phyloP scores from a whole-genome alignment of 2,113 vertebrate species.

The Lycaon pictus region DNA sequence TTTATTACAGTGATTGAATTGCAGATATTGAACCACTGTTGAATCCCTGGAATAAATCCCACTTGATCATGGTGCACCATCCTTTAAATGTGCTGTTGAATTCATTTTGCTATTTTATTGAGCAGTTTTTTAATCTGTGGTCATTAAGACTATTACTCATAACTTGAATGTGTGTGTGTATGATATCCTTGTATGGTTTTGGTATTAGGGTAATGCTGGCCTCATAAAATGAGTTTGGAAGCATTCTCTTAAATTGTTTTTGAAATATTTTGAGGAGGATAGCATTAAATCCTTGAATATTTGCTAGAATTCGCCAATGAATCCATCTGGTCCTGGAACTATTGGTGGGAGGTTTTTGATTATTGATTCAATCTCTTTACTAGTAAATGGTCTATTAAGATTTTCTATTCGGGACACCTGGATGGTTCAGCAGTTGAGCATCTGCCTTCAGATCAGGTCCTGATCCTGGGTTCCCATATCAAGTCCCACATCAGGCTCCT shows the following conservation, averaged over 20 bases:
- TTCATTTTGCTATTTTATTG: background rate
- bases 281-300: background rate
- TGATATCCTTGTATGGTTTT: background rate
- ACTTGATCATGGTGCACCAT: background rate
- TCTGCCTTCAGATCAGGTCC: no score
- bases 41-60: background rate
- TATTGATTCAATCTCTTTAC: background rate
- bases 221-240: background rate
- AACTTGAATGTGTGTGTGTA: no score
- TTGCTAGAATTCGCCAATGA: background rate
- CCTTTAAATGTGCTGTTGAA: background rate
- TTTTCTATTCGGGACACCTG: background rate
- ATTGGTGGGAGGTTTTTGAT: background rate
- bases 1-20: background rate
- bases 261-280: background rate
- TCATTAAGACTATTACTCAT: background rate
- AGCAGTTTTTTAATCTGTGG: background rate
- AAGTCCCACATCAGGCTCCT: no score
- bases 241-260: background rate
- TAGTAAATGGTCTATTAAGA: background rate
- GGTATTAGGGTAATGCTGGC: background rate
- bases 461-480: no score
- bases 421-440: no score
- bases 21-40: background rate
- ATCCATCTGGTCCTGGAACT: background rate